Conservation (phyloP, 2,888 invertebrate species). For the Pegoplata infirma region DNA sequence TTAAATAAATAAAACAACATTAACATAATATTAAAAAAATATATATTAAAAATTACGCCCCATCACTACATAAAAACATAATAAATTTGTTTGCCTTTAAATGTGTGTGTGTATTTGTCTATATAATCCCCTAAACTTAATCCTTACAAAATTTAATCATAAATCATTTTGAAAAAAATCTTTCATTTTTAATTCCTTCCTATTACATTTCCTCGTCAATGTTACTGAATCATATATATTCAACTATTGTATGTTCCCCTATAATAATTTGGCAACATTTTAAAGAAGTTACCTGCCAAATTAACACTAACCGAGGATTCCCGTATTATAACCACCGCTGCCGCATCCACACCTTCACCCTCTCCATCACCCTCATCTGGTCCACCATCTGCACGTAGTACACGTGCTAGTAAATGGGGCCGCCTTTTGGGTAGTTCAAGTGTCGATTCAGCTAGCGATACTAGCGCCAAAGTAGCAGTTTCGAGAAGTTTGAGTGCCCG, state of each 20-base stretch:
- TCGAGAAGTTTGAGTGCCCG: conserved; percentile 81
- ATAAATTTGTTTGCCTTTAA: conserved; percentile 45
- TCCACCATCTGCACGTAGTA: conserved; percentile 80
- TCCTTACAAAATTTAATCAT: neutral
- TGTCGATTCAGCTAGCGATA: conserved; percentile 85
- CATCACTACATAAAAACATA: neutral
- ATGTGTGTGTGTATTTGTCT: conserved; percentile 13
- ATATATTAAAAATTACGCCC: no score
- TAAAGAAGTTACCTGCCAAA: conserved; percentile 78
- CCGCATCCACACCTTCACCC: conserved; percentile 77
- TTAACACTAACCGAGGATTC: conserved; percentile 78
- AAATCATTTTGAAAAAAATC: neutral
- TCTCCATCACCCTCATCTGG: conserved; percentile 78
- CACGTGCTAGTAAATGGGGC: conserved; percentile 87
- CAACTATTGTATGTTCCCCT: neutral
- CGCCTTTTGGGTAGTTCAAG: conserved; percentile 88
- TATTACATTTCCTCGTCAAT: conserved; percentile 13
- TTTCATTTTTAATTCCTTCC: no score
- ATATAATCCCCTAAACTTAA: neutral
- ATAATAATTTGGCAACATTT: conserved; percentile 63
- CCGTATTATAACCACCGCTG: conserved; percentile 76
- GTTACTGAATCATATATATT: neutral
- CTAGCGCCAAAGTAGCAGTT: conserved; percentile 80
- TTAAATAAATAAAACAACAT: neutral
- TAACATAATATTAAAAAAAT: no score